phyloP scores from a whole-genome alignment of 2,797 vertebrate genomes.

The Furcifer pardalis region DNA sequence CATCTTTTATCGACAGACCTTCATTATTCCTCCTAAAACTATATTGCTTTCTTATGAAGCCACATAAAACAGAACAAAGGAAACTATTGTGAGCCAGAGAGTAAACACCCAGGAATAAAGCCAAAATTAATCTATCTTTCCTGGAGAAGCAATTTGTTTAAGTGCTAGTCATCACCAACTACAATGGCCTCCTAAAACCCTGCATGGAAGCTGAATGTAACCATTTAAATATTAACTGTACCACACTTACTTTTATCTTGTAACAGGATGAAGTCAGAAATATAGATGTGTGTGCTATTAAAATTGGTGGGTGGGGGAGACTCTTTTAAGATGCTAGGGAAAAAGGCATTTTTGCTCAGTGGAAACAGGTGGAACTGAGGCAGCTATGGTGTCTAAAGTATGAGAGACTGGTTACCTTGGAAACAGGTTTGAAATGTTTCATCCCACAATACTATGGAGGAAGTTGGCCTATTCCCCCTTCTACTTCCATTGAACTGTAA shows the following conservation, averaged over 20 bases:
- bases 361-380: conserved; percentile 52
- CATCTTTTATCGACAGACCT: conserved; percentile 37
- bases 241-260: conserved; percentile 54
- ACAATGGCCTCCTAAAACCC: conserved; percentile 33
- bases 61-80: conserved; percentile 44
- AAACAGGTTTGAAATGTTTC: conserved; percentile 71
- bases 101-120: conserved; percentile 45
- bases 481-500: conserved; percentile 4
- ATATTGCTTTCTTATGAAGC: background rate
- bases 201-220: conserved; percentile 33
- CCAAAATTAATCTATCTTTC: conserved; percentile 59
- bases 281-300: background rate
- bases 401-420: conserved; percentile 70
- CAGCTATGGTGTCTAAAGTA: conserved; percentile 61
- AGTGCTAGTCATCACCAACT: conserved; percentile 42
- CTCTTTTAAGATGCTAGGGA: conserved; percentile 41
- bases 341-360: conserved; percentile 49
- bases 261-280: conserved; percentile 43
- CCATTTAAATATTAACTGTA: conserved; percentile 64
- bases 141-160: conserved; percentile 57
- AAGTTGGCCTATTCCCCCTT: conserved; percentile 62
- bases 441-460: conserved; percentile 65
- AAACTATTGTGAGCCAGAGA: background rate
- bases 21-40: conserved; percentile 34
- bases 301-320: conserved; percentile 35